Conservation (phyloP, 2,113 vertebrate species). For the Hippocampus comes region DNA sequence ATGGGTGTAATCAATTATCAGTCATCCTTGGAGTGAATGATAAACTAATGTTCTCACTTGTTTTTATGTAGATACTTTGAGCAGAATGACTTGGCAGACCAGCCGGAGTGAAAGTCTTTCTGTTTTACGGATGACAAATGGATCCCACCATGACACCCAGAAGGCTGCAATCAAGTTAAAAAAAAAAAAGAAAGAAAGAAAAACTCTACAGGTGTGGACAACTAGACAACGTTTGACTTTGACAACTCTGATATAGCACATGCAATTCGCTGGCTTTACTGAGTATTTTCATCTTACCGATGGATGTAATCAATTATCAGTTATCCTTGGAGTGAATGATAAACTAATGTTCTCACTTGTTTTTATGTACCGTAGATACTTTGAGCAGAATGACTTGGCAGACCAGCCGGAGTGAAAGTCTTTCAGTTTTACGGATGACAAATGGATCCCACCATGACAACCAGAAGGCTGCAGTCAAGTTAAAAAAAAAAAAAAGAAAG, state of each 20-base stretch:
- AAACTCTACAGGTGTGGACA: background rate
- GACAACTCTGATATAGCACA: too few relatives aligned
- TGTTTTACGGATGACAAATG: background rate
- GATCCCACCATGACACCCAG: background rate
- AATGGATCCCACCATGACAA: background rate
- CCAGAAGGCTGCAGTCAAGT: background rate
- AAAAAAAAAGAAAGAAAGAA: too few relatives aligned
- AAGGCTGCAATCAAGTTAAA: background rate
- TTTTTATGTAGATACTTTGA: slow-evolving; percentile 85
- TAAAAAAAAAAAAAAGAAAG: background rate
- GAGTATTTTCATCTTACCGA: background rate
- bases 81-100: slow-evolving; percentile 89
- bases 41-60: background rate
- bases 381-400: slow-evolving; percentile 91
- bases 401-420: slow-evolving; percentile 64
- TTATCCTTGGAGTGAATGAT: background rate
- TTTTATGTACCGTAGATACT: slow-evolving; percentile 78
- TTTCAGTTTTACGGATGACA: background rate
- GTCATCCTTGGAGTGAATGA: background rate
- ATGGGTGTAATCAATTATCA: background rate
- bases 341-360: background rate
- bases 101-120: slow-evolving; percentile 31
- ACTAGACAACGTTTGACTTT: background rate
- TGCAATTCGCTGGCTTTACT: too few relatives aligned
- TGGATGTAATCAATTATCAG: background rate